A percentile compares a stretch with the other conserved stretches of the same genome.
Evolutionary conservation across 2,888 invertebrate genomes (phyloP).

Genomic region (Omphaloscelis lunosa): DNA sequence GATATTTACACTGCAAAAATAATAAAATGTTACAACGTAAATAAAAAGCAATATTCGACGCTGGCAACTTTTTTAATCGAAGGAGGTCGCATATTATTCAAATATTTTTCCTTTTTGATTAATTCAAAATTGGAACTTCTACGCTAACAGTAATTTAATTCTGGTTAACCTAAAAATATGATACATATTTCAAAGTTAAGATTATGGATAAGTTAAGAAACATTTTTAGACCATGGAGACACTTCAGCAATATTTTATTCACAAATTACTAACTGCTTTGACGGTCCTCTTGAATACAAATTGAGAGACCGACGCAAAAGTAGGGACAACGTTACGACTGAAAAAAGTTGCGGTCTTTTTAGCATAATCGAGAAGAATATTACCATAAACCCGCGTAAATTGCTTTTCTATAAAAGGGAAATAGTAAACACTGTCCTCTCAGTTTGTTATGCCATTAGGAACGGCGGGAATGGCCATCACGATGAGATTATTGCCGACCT

Average conservation of each 20-base stretch:
- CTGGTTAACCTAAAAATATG: slow-evolving; percentile 6
- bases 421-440: slow-evolving; percentile 49
- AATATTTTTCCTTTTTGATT: background rate
- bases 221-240: slow-evolving; percentile 25
- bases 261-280: slow-evolving; percentile 43
- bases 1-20: slow-evolving; percentile 4
- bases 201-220: slow-evolving; percentile 16
- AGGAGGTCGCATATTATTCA: slow-evolving; percentile 6
- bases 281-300: slow-evolving; percentile 46
- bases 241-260: slow-evolving; percentile 35
- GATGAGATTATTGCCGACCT: slow-evolving; percentile 33
- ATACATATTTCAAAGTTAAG: slow-evolving; percentile 15
- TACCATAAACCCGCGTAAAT: slow-evolving; percentile 61
- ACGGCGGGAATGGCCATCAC: slow-evolving; percentile 21
- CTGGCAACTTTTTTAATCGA: slow-evolving; percentile 29
- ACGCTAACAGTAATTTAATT: slow-evolving; percentile 13
- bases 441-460: slow-evolving; percentile 44
- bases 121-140: slow-evolving; percentile 37
- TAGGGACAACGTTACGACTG: slow-evolving; percentile 20
- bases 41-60: slow-evolving; percentile 19
- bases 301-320: slow-evolving; percentile 21
- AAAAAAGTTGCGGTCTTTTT: slow-evolving; percentile 47
- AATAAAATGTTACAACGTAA: slow-evolving; percentile 15
- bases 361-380: slow-evolving; percentile 55
- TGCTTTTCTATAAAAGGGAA: slow-evolving; percentile 54